These are phyloP conservation scores for Amblyjoppa fuscipennis DNA, from an alignment of 2,888 invertebrate species.

Conservation along the genomic window DNA sequence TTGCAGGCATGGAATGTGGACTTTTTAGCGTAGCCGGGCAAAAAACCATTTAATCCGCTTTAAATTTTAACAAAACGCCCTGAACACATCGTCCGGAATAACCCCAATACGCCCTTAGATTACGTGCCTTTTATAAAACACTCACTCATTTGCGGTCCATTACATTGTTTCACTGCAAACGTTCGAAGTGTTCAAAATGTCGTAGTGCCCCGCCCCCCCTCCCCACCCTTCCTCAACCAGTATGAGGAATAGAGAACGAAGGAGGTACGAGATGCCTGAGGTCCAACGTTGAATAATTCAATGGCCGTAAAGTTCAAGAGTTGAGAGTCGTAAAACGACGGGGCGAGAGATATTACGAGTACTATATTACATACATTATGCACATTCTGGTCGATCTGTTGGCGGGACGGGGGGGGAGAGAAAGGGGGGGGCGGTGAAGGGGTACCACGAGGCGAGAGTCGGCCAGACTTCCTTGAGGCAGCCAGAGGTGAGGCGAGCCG, in stretches of 20 bases:
- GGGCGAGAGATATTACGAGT: constrained; percentile 70
- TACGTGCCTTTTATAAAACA: constrained; percentile 58
- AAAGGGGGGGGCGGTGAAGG: constrained; percentile 1
- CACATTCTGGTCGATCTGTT: constrained; percentile 68
- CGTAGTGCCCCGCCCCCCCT: constrained; percentile 47
- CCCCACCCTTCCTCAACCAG: not conserved
- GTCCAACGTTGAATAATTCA: constrained; percentile 72
- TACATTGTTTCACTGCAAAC: constrained; percentile 57
- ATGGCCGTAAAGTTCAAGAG: constrained; percentile 71
- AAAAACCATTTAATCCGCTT: too few relatives aligned
- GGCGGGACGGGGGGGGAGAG: constrained; percentile 48
- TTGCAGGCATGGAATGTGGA: too few relatives aligned
- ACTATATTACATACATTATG: constrained; percentile 72
- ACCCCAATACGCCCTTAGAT: constrained; percentile 5
- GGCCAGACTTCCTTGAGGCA: not conserved
- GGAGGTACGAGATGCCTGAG: constrained; percentile 45
- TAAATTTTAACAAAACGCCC: too few relatives aligned
- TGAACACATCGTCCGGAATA: not conserved
- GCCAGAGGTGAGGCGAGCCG: constrained; percentile 37
- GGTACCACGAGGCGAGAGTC: constrained; percentile 18
- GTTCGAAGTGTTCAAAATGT: constrained; percentile 52
- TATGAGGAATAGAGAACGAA: constrained; percentile 18
- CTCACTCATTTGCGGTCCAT: constrained; percentile 66
- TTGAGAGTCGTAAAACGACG: constrained; percentile 70
- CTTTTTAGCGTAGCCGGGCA: too few relatives aligned